Conservation (phyloP, 2,888 invertebrate genomes). For the Pollenia griseotomentosa region DNA sequence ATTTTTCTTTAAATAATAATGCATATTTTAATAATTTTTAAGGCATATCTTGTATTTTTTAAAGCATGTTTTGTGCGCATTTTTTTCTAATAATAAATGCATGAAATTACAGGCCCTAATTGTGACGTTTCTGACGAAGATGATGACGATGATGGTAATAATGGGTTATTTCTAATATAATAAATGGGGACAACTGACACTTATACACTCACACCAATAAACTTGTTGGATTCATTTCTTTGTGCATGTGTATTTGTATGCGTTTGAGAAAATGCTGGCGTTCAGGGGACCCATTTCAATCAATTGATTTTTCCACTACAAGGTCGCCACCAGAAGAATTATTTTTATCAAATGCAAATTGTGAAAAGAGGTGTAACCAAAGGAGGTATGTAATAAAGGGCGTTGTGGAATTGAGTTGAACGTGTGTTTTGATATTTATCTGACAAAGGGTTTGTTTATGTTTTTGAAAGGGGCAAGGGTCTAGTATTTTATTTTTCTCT, state of each 20-base stretch:
- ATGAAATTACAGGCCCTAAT: too few species aligned
- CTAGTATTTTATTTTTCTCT: neutral
- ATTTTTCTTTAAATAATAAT: too few species aligned
- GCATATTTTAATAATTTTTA: too few species aligned
- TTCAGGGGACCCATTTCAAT: constrained; percentile 15
- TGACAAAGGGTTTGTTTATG: constrained; percentile 38
- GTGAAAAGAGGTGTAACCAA: constrained; percentile 1
- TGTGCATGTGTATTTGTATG: neutral
- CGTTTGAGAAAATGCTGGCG: neutral
- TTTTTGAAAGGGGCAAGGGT: constrained; percentile 28
- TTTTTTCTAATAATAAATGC: too few species aligned
- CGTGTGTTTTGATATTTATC: neutral
- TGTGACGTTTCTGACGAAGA: neutral
- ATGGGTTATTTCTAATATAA: constrained; percentile 36
- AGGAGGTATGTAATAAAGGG: neutral
- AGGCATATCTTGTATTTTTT: too few species aligned
- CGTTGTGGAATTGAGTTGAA: neutral
- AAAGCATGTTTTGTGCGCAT: too few species aligned
- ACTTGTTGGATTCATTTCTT: neutral
- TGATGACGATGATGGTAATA: constrained; percentile 27
- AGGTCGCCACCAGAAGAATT: constrained; percentile 8
- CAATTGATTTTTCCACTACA: constrained; percentile 40
- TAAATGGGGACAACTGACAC: constrained; percentile 10
- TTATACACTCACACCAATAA: constrained; percentile 1
- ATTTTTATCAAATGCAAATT: constrained; percentile 24